phyloP scores from a whole-genome alignment of 2,888 invertebrate species.

The Rhynchonema sp. region DNA sequence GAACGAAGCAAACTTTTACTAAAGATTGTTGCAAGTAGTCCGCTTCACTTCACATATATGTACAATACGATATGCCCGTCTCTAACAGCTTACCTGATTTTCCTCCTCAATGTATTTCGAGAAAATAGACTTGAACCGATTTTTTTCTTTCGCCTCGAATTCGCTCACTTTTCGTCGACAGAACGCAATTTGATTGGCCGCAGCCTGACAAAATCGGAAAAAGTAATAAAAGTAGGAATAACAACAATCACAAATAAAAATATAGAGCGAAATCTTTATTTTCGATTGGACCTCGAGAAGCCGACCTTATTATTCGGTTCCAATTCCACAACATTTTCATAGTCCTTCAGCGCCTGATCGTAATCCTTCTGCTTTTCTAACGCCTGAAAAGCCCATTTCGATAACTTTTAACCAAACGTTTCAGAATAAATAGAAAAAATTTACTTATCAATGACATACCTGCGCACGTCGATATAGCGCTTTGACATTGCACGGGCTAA shows the following conservation, averaged over 20 bases:
- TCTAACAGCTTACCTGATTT: background rate
- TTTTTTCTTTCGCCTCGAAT: background rate
- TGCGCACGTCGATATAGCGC: slow-evolving; percentile 50
- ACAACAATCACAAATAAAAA: no score
- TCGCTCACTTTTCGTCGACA: background rate
- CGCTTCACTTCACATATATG: no score
- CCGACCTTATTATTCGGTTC: slow-evolving; percentile 62
- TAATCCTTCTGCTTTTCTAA: slow-evolving; percentile 52
- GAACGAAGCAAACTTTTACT: no score
- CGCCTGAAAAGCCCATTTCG: slow-evolving; percentile 43
- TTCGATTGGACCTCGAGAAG: background rate
- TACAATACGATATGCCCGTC: no score
- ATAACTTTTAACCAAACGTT: background rate
- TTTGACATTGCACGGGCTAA: slow-evolving; percentile 60
- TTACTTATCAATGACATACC: slow-evolving; percentile 11
- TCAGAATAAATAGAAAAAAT: background rate
- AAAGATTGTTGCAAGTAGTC: no score
- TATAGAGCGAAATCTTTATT: background rate
- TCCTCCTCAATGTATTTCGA: background rate
- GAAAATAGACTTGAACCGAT: background rate
- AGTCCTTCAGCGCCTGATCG: slow-evolving; percentile 54
- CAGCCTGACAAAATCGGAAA: background rate
- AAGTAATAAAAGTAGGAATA: no score
- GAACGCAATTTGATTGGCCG: background rate
- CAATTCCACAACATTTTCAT: slow-evolving; percentile 49